Conservation (phyloP, 1,140 invertebrate genomes). For the Limonius californicus region DNA sequence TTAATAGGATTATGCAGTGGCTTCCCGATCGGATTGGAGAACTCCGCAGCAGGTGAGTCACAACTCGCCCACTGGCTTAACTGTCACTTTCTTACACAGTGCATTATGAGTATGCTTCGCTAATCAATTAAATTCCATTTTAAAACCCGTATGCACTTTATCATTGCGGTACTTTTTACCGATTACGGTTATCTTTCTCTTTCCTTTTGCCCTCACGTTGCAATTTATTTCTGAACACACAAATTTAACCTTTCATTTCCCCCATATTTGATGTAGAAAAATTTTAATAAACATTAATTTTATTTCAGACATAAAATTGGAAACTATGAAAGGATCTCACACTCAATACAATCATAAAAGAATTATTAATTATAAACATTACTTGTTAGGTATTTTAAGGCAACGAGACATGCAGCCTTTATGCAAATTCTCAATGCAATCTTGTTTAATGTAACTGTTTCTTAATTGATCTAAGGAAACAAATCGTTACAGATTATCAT, state of each 20-base stretch:
- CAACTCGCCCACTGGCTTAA: slow-evolving; percentile 21
- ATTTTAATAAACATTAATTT: too few species aligned
- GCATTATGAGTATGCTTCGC: too few species aligned
- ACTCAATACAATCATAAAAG: too few species aligned
- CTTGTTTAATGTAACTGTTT: not conserved
- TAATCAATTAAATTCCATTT: slow-evolving; percentile 8
- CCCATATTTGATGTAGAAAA: too few species aligned
- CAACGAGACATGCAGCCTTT: too few species aligned
- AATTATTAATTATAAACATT: too few species aligned
- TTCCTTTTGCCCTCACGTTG: not conserved
- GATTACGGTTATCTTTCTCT: not conserved
- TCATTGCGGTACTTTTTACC: slow-evolving; percentile 9
- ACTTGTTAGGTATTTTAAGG: too few species aligned
- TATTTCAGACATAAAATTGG: too few species aligned
- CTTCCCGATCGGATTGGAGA: slow-evolving; percentile 41
- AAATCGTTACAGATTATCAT: slow-evolving; percentile 32
- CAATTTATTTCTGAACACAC: too few species aligned
- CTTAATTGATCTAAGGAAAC: not conserved
- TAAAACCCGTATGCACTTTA: too few species aligned
- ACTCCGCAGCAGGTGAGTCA: slow-evolving; percentile 44
- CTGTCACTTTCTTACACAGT: slow-evolving; percentile 35
- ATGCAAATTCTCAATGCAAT: slow-evolving; percentile 3
- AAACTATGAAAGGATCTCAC: too few species aligned
- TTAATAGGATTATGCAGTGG: slow-evolving; percentile 42
- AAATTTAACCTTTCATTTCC: too few species aligned